phyloP scores from a whole-genome alignment of 2,888 invertebrate genomes.

The Chaetogeoica ovagalla region DNA sequence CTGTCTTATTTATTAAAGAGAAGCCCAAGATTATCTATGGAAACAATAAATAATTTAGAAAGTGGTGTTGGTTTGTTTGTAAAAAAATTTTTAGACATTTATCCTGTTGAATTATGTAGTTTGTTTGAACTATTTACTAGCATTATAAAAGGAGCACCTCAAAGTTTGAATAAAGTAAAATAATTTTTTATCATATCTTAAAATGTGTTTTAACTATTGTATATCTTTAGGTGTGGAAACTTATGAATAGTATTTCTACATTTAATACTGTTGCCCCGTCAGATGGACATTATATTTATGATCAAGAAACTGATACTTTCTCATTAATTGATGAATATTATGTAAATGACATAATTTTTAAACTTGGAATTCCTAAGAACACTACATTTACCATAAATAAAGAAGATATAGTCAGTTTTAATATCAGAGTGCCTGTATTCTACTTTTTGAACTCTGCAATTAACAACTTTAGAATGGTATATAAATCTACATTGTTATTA shows the following conservation, averaged over 20 bases:
- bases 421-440: conserved; percentile 32
- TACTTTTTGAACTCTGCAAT: conserved; percentile 39
- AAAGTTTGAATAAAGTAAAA: conserved; percentile 43
- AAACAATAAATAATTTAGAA: conserved; percentile 26
- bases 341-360: conserved; percentile 31
- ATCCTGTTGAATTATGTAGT: conserved; percentile 41
- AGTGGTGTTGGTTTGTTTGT: conserved; percentile 38
- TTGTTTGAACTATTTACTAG: conserved; percentile 39
- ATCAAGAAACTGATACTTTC: conserved; percentile 38
- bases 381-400: conserved; percentile 31
- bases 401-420: conserved; percentile 25
- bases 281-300: conserved; percentile 39
- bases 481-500: background rate
- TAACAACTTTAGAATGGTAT: conserved; percentile 44
- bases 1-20: conserved; percentile 29
- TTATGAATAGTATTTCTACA: conserved; percentile 41
- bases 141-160: conserved; percentile 43
- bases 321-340: conserved; percentile 25
- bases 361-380: conserved; percentile 30
- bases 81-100: conserved; percentile 41
- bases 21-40: conserved; percentile 27
- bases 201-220: background rate
- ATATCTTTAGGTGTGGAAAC: conserved; percentile 34
- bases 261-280: conserved; percentile 35
- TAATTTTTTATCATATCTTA: background rate